Evolutionary conservation across 2,113 vertebrate genomes (phyloP), one percentile per base, ranked within the genome.

Genomic region (Grallaria varia): DNA sequence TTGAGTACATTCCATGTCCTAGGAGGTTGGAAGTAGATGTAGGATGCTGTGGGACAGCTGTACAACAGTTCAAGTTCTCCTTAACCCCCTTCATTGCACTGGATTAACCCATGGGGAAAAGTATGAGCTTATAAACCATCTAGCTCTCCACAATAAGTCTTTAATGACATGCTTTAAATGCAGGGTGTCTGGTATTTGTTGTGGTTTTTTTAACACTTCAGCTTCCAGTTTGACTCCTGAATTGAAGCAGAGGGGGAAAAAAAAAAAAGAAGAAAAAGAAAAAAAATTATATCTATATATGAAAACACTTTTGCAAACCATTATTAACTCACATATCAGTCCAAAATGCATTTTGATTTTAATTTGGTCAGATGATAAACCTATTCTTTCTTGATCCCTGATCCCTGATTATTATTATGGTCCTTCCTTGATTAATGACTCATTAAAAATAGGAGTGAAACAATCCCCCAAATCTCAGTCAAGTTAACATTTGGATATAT

Each of bases 141-240:
- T 80, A 74, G 55, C 40, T 90, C 16, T 3, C 59, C 47, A 50
- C 40, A 63, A 6, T 69, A 83, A 84, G 67, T 93, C 64, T 66
- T 83, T 80, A 90, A 69, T 62, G 45, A 30, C 20, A 53, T 62
- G 14, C 59, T 90, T 93, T 93, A 74, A 90, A 84, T 80, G 63
- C 42, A 63, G 16, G 7, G 6, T 83, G 39, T 68, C 81, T 95
- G 80, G 49, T 64, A 76, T 76, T 88, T 89, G 21, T 75, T 90
- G 55, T 87, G 39, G 67, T 77, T 77, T 35, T 75, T 82, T 93
- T 93, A 94, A 89, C 64, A 44, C 69, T 94, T 85, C 58, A 84
- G 2, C 58, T 95, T 95, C 74, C 75, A 81, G 68, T 42, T 58
- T 68, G 58, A 58, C 31, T 81, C 60, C 33, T 69, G 16, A 23